A percentile compares a stretch with the other conserved stretches of the same genome.
phyloP scores from a whole-genome alignment of 2,113 vertebrate genomes.

The Phoxinus phoxinus region DNA sequence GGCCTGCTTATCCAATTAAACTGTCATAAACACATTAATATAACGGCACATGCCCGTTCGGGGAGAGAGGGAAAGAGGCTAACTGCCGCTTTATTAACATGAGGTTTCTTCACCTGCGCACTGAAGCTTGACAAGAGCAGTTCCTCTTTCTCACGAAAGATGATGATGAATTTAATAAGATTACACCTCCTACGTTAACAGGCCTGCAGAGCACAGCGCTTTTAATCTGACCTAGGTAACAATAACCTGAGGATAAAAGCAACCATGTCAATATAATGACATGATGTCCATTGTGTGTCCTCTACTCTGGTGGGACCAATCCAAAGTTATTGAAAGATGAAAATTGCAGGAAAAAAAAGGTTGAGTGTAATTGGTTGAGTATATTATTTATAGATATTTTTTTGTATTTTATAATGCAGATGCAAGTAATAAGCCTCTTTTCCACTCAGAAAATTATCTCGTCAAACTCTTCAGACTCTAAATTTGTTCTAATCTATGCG shows the following conservation, averaged over 20 bases:
- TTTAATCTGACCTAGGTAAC: slow-evolving; percentile 56
- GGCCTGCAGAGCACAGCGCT: slow-evolving; percentile 56
- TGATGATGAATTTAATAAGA: slow-evolving; percentile 61
- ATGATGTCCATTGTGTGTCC: slow-evolving; percentile 3
- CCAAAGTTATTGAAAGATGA: slow-evolving; percentile 1
- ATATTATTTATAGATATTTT: neutral
- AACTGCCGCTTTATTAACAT: slow-evolving; percentile 37
- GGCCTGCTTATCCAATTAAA: slow-evolving; percentile 79
- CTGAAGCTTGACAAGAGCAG: slow-evolving; percentile 58
- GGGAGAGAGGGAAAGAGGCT: slow-evolving; percentile 45
- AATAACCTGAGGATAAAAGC: slow-evolving; percentile 24
- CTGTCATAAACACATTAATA: slow-evolving; percentile 76
- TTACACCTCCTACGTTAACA: slow-evolving; percentile 64
- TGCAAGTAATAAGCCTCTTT: neutral
- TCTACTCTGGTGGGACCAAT: neutral
- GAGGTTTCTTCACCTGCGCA: slow-evolving; percentile 56
- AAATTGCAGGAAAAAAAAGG: neutral
- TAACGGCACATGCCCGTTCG: slow-evolving; percentile 51
- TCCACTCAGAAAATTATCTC: neutral
- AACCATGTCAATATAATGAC: neutral
- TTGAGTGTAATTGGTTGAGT: neutral
- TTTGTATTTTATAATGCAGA: neutral
- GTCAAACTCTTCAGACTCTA: neutral
- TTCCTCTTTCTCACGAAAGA: slow-evolving; percentile 47
- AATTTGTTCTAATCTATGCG: neutral